Percentiles rank a stretch among this genome's conserved stretches.
These are phyloP conservation scores for Dufourea novaeangliae DNA, from an alignment of 1,140 invertebrate species.

Conservation along the genomic window DNA sequence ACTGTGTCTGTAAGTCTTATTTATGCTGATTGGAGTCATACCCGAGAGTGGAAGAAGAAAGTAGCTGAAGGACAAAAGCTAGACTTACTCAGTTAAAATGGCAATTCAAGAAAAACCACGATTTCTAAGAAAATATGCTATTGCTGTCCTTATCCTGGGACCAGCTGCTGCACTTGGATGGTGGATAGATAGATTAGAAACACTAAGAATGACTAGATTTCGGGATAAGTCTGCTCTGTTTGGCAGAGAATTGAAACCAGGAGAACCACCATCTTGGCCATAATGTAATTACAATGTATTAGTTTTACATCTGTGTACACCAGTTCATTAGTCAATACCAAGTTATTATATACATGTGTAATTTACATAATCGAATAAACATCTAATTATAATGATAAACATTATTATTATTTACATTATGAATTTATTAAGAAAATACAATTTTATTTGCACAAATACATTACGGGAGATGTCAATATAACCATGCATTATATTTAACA, in stretches of 20 bases:
- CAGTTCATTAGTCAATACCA: neutral
- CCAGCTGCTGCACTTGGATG: conserved; percentile 83
- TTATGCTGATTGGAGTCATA: conserved; percentile 86
- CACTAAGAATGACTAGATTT: conserved; percentile 86
- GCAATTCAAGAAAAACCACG: conserved; percentile 22
- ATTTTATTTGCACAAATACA: conserved; percentile 16
- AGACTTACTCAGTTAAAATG: conserved; percentile 6
- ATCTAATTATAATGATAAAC: no score
- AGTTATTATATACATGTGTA: neutral
- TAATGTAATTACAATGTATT: conserved; percentile 32
- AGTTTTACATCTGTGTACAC: neutral
- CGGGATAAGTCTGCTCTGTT: conserved; percentile 90
- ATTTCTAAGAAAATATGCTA: conserved; percentile 7
- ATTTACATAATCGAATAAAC: conserved; percentile 4
- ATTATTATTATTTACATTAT: neutral
- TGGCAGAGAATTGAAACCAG: conserved; percentile 84
- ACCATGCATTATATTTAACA: neutral
- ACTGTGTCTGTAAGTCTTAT: conserved; percentile 82
- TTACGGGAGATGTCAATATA: neutral
- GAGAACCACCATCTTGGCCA: conserved; percentile 87
- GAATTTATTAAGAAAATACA: neutral
- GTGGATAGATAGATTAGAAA: conserved; percentile 86
- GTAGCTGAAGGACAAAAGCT: conserved; percentile 49
- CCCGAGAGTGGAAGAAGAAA: conserved; percentile 85
- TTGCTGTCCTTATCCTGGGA: conserved; percentile 81